Evolutionary conservation across 1,140 invertebrate species (phyloP).

Genomic region (Sitobion miscanthi): DNA sequence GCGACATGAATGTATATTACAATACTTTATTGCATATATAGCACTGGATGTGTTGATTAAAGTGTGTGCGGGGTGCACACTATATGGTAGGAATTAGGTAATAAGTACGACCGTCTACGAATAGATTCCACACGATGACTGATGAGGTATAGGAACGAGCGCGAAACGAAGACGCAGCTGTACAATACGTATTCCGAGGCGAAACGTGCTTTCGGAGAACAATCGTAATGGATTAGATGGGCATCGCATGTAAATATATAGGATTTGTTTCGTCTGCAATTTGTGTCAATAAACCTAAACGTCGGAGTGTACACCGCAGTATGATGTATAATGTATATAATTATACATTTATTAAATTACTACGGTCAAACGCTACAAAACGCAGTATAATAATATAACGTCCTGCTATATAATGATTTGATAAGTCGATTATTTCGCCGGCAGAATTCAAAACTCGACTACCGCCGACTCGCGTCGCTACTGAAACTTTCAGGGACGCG

Average conservation of each 20-base stretch:
- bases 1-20: neutral
- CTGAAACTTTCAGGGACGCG: slow-evolving; percentile 13
- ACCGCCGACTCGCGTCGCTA: neutral
- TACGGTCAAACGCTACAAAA: neutral
- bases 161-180: neutral
- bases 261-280: slow-evolving; percentile 14
- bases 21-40: no score
- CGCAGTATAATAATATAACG: neutral
- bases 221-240: neutral
- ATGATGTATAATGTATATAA: neutral
- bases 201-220: neutral
- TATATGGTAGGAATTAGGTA: no score
- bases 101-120: no score
- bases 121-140: no score
- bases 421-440: neutral
- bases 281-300: neutral
- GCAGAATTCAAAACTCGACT: neutral
- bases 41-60: no score
- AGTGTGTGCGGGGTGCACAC: no score
- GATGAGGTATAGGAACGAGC: neutral
- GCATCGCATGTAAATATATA: neutral
- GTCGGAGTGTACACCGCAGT: no score
- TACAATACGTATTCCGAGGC: neutral
- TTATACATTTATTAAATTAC: neutral
- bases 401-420: neutral